Evolutionary conservation across 1,140 invertebrate genomes (phyloP), one percentile per base, ranked within the genome.

Genomic region (Panagrolaimus sp.): DNA sequence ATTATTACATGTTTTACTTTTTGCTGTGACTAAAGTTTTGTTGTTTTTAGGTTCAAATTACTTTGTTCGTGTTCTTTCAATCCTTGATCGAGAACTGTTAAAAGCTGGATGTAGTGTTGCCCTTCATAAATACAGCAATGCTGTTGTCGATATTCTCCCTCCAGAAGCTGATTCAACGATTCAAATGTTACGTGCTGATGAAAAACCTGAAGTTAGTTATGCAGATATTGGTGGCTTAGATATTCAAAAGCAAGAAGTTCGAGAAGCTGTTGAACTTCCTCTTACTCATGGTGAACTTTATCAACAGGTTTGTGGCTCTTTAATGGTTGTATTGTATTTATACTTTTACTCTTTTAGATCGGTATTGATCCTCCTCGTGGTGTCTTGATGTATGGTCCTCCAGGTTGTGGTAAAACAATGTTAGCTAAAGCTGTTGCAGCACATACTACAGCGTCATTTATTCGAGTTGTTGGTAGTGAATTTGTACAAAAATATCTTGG

Each of bases 401-500:
- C 96, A 21, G 88, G 93, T 17, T 95, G 93, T 86, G 94, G 92
- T 26, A 94, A 95, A 85, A 99, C 96, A 68, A 98, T 99, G 96
- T 87, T 98, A 74, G 96, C 96, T 47, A 98, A 98, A 86, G 96
- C 96, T 75, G 95, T 98, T 44, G 96, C 95, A 46, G 93, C 96
- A 84, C 88, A 89, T 76, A 98, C 95, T 45, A 98, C 94, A 77
- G 91, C 90, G 91, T 69, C 94, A 85, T 77, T 72, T 46, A 77
- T 75, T 76, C 88, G 95, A 70, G 96, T 99, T 17, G 96, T 99
- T 47, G 96, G 96, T 8, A 98, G 95, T 0, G 96, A 98, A 85
- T 98, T 99, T 86, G 96, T 99, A 0, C 96, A 99, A 85, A 99
- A 98, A 83, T 99, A 98, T 83, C 86, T 99, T 26, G 96, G 96